These are phyloP conservation scores for Leptopilina boulardi DNA, from an alignment of 1,140 invertebrate genomes.

Conservation along the genomic window DNA sequence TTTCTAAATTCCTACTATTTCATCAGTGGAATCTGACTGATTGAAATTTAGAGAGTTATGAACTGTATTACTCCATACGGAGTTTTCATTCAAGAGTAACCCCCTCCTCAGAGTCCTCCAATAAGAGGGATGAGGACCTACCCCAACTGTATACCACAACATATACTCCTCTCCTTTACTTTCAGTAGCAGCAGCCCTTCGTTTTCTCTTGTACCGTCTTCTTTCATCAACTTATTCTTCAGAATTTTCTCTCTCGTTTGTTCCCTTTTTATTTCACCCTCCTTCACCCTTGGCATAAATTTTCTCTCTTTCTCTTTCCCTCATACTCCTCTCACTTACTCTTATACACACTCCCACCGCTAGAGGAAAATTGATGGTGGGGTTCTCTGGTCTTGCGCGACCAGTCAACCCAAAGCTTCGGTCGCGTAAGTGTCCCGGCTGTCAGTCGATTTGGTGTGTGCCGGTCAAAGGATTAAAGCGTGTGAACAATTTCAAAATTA, in stretches of 20 bases:
- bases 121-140: constrained; percentile 54
- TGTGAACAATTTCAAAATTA: not conserved
- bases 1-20: no score
- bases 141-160: constrained; percentile 60
- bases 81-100: constrained; percentile 50
- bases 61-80: constrained; percentile 40
- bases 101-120: constrained; percentile 33
- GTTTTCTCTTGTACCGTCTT: constrained; percentile 41
- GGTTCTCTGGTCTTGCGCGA: constrained; percentile 74
- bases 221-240: constrained; percentile 42
- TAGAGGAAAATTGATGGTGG: constrained; percentile 59
- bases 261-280: constrained; percentile 43
- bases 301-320: constrained; percentile 48
- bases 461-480: constrained; percentile 53
- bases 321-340: constrained; percentile 50
- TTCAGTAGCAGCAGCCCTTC: constrained; percentile 50
- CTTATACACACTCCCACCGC: constrained; percentile 34
- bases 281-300: constrained; percentile 38
- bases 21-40: no score
- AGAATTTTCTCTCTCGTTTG: constrained; percentile 48
- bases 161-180: constrained; percentile 56
- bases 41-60: not conserved
- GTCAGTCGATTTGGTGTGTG: constrained; percentile 57
- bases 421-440: constrained; percentile 65
- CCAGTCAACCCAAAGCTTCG: constrained; percentile 75